phyloP scores from a whole-genome alignment of 1,140 invertebrate genomes.

The Mercenaria mercenaria region DNA sequence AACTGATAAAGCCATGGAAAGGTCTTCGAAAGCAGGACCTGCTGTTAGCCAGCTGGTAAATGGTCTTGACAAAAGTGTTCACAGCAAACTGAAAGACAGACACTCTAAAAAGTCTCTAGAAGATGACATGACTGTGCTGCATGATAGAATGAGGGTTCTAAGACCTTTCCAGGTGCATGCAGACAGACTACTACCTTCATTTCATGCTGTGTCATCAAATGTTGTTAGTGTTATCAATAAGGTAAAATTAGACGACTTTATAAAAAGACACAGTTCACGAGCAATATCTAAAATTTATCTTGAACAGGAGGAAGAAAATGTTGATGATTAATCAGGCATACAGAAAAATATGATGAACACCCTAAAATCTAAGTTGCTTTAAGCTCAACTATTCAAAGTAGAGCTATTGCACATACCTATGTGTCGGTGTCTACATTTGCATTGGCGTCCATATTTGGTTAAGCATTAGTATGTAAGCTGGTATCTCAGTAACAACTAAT shows the following conservation, averaged over 20 bases:
- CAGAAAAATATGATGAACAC: too few relatives aligned
- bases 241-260: constrained; percentile 26
- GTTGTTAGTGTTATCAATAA: constrained; percentile 11
- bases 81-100: too few relatives aligned
- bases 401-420: too few relatives aligned
- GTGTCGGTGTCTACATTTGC: too few relatives aligned
- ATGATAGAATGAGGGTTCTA: background rate
- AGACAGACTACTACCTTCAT: background rate
- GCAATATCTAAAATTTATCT: too few relatives aligned
- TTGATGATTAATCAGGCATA: too few relatives aligned
- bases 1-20: constrained; percentile 33
- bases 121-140: constrained; percentile 9
- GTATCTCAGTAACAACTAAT: too few relatives aligned
- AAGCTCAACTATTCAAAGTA: too few relatives aligned
- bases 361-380: too few relatives aligned
- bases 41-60: background rate
- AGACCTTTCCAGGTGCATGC: background rate
- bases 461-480: too few relatives aligned
- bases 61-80: background rate
- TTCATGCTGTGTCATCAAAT: background rate
- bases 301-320: too few relatives aligned
- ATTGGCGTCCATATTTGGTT: too few relatives aligned
- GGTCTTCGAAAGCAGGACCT: constrained; percentile 32
- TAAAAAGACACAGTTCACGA: constrained; percentile 8
- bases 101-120: constrained; percentile 1